Percentiles rank a stretch among this genome's conserved stretches.
These are phyloP conservation scores for Paraescarpia echinospica DNA, from an alignment of 1,140 invertebrate genomes.

Conservation along the genomic window DNA sequence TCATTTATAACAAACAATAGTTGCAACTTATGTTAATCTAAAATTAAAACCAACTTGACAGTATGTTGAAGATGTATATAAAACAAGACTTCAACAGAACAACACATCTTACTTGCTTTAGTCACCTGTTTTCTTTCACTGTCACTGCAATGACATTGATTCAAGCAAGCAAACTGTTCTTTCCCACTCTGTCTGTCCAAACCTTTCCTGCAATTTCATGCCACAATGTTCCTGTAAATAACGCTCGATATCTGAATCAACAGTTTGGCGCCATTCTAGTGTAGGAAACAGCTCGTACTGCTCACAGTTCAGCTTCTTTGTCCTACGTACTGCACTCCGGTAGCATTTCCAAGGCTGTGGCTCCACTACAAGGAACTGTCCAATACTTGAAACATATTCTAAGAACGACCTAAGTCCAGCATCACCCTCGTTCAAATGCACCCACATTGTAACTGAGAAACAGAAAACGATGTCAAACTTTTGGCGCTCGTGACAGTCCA, in stretches of 20 bases:
- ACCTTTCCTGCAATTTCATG: conserved; percentile 13
- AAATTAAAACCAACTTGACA: background rate
- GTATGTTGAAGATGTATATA: background rate
- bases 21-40: too few species aligned
- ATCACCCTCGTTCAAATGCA: conserved; percentile 81
- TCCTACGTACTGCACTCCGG: conserved; percentile 69
- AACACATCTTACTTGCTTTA: background rate
- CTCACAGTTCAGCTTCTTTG: conserved; percentile 64
- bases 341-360: conserved; percentile 83
- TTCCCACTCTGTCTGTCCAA: conserved; percentile 20
- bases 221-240: conserved; percentile 54
- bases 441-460: conserved; percentile 86
- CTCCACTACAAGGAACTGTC: conserved; percentile 71
- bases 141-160: background rate
- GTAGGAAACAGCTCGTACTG: conserved; percentile 65
- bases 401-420: conserved; percentile 61
- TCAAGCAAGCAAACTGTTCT: conserved; percentile 15
- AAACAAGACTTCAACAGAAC: background rate
- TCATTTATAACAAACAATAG: too few species aligned
- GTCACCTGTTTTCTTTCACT: background rate
- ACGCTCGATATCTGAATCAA: conserved; percentile 66
- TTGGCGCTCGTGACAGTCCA: conserved; percentile 37
- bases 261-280: conserved; percentile 62
- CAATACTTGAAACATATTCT: conserved; percentile 64
- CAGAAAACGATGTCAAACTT: conserved; percentile 74